Base-by-base conservation (phyloP, 2,113 vertebrate genomes). In the Proterorhinus semilunaris region DNA sequence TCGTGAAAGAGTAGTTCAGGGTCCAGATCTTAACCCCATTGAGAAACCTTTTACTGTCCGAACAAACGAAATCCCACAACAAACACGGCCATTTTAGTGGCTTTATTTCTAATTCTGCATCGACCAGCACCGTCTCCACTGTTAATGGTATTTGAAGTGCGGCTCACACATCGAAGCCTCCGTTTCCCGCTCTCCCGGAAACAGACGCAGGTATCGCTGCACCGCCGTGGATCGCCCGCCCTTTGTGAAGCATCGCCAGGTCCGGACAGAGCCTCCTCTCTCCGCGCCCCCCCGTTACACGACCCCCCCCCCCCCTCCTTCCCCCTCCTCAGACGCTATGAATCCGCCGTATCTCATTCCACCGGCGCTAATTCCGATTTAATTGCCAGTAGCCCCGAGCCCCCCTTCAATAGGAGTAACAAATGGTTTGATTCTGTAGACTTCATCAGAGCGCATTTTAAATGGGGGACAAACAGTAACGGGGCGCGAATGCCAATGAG, bases 401-500 rank as follows among this genome's bases (percentile, higher is more conserved):
- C 96, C 96, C 95, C 96, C 27, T 36, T 98, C 96, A 98, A 97
- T 98, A 98, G 97, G 94, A 98, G 97, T 98, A 98, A 99, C 97
- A 98, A 99, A 99, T 98, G 96, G 96, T 98, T 98, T 99, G 97
- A 98, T 98, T 98, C 97, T 98, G 96, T 97, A 98, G 96, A 97
- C 97, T 98, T 98, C 97, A 98, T 99, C 98, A 98, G 96, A 94
- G 95, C 95, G 98, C 96, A 98, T 98, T 98, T 98, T 98, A 98
- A 99, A 99, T 98, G 96, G 95, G 95, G 27, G 27, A 36, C 27
- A 96, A 95, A 96, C 96, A 96, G 95, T 96, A 95, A 96, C 96
- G 96, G 95, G 94, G 93, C 94, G 96, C 94, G 98, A 98, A 99
- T 99, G 96, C 95, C 98, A 98, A 99, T 99, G 97, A 98, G 95